Percentiles rank a stretch among this genome's conserved stretches.
These are phyloP conservation scores for Polymixis lichenea DNA, from an alignment of 2,888 invertebrate species.

Conservation along the genomic window DNA sequence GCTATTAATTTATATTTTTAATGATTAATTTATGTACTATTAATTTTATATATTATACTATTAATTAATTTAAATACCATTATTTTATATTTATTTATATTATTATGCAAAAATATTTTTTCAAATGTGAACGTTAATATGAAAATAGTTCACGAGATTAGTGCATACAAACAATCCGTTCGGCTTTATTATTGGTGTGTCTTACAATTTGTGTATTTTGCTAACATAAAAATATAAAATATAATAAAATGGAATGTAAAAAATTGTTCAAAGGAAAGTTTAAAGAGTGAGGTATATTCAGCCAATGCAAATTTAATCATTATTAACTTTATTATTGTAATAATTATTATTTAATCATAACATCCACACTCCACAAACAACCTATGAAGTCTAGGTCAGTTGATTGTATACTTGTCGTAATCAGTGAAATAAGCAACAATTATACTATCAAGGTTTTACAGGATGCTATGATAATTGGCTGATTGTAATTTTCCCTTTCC, in stretches of 20 bases:
- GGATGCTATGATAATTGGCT: conserved; percentile 67
- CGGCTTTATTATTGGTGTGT: not conserved
- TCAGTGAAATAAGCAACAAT: conserved; percentile 55
- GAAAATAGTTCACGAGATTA: not conserved
- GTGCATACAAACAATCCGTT: not conserved
- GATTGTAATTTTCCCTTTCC: conserved; percentile 65
- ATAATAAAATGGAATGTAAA: not conserved
- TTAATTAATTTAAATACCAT: no score
- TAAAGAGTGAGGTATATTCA: not conserved
- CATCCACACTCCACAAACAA: not conserved
- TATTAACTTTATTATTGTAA: not conserved
- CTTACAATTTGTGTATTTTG: not conserved
- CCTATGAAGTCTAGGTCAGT: conserved; percentile 33
- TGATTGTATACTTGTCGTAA: conserved; percentile 43
- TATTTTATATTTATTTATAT: no score
- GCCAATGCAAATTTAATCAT: not conserved
- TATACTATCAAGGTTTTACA: conserved; percentile 65
- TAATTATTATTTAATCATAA: conserved; percentile 20
- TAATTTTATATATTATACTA: no score
- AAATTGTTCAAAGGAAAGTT: not conserved
- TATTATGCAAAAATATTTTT: not conserved
- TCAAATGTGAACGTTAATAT: no score
- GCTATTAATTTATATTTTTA: not conserved
- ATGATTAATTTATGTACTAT: no score
- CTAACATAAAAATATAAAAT: not conserved